These are phyloP conservation scores for Montipora cactus DNA, from an alignment of 64 coral and sea anemone species.

Conservation along the genomic window DNA sequence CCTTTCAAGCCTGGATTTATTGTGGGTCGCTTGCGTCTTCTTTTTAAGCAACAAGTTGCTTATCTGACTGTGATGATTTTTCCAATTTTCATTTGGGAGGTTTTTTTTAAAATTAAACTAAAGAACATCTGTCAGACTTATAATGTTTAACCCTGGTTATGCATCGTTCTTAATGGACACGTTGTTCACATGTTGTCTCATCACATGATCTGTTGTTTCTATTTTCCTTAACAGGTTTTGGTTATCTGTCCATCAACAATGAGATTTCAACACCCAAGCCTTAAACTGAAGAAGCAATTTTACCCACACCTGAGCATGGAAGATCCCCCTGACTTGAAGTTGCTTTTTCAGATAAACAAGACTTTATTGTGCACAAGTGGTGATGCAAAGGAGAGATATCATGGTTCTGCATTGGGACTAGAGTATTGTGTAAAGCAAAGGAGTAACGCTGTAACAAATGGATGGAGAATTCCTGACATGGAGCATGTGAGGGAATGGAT, in stretches of 20 bases:
- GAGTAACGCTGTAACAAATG: background rate
- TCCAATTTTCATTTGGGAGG: no score
- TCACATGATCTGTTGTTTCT: no score
- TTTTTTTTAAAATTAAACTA: no score
- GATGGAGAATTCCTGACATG: background rate
- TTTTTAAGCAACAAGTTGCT: no score
- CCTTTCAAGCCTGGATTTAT: no score
- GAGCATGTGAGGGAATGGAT: constrained; percentile 12
- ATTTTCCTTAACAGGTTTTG: constrained; percentile 40
- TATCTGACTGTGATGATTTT: no score
- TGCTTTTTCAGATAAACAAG: background rate
- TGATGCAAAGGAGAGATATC: background rate
- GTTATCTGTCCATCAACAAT: constrained; percentile 71
- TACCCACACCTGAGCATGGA: constrained; percentile 82
- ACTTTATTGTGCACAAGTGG: background rate
- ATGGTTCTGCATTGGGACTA: background rate
- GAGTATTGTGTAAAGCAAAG: background rate
- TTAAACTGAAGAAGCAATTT: constrained; percentile 52
- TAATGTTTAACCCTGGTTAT: no score
- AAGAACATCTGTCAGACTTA: no score
- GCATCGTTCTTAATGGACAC: no score
- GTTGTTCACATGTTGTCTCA: no score
- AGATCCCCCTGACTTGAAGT: constrained; percentile 69
- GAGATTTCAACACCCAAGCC: constrained; percentile 11
- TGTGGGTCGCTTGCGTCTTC: no score